Conservation (phyloP, 2,888 invertebrate species). For the Stenichneumon culpator region DNA sequence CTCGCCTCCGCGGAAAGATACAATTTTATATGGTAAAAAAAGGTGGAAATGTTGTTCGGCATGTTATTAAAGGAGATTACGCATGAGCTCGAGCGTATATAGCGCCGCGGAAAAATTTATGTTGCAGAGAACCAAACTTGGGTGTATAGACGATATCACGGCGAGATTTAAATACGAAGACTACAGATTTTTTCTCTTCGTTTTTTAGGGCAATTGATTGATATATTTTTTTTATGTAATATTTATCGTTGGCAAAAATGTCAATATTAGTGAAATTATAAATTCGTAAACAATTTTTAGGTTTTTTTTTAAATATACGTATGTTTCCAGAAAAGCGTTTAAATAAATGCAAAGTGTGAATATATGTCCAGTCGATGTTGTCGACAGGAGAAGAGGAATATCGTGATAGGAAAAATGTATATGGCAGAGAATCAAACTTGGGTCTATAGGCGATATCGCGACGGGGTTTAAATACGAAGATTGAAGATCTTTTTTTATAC, state of each 20-base stretch:
- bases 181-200: neutral
- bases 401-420: conserved; percentile 15
- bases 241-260: no score
- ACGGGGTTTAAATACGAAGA: neutral
- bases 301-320: no score
- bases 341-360: no score
- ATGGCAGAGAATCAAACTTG: neutral
- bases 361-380: neutral
- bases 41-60: conserved; percentile 11
- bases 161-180: neutral
- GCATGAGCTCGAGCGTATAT: conserved; percentile 22
- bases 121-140: conserved; percentile 7
- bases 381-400: conserved; percentile 16
- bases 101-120: conserved; percentile 11
- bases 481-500: neutral
- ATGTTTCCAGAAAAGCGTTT: no score
- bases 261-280: no score
- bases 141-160: conserved; percentile 5
- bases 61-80: conserved; percentile 35
- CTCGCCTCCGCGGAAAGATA: conserved; percentile 53
- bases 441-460: neutral
- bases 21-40: conserved; percentile 25
- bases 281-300: neutral
- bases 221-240: no score
- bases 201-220: neutral